Base-by-base conservation (phyloP, 2,113 vertebrate species). In the Aldabrachelys gigantea region DNA sequence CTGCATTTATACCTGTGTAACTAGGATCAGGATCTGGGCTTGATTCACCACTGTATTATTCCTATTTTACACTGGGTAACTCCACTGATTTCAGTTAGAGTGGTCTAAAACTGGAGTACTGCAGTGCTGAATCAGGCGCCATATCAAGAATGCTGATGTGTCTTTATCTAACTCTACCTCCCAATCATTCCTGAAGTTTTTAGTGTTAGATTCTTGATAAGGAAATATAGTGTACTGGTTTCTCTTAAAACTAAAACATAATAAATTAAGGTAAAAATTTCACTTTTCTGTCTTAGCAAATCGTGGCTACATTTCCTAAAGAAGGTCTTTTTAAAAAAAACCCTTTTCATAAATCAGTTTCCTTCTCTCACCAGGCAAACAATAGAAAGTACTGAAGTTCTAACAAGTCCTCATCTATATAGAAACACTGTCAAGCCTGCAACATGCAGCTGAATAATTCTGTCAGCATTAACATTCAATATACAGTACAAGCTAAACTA, bases 91-190 rank as follows among this genome's bases (percentile, higher is more conserved):
- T 84, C 95, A 89, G 94, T 52, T 85, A 62, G 3, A 93, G 72
- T 31, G 81, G 35, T 9, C 19, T 49, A 75, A 85, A 93, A 90
- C 31, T 6, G 57, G 82, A 57, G 84, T 57, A 72, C 2, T 76
- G 2, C 22, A 93, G 31, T 47, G 88, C 78, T 79, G n/a, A 94
- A 96, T 80, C 19, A 78, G 49, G 31, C 22, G 72, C 50, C 11
- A 75, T 83, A 92, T 85, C 41, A 84, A 72, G 21, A 92, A 78
- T 82, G 91, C 89, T 91, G 92, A 79, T 27, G 88, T 92, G 84
- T 9, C 16, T 81, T 96, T 80, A 8, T 72, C 65, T 91, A 65
- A 27, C 24, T 93, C 91, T 13, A 85, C 7, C 91, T 92, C 17
- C 21, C 78, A 90, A 54, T 57, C 0, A 91, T 52, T 92, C 88